Evolutionary conservation across 1,140 invertebrate species (phyloP).

Genomic region (Brachionus angularis): DNA sequence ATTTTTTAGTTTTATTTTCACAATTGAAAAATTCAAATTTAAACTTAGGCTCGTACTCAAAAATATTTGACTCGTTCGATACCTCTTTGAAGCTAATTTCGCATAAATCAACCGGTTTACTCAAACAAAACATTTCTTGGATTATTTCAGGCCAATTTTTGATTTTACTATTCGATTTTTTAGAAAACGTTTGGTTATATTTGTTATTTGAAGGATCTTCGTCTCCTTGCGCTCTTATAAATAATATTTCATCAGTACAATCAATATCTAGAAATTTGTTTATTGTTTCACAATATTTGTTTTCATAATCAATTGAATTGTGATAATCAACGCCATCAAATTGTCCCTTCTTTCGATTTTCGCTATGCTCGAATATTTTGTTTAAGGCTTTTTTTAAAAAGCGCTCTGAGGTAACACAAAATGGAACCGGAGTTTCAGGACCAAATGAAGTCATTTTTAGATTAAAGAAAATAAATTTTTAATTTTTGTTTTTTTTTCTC

Average conservation of each 20-base stretch:
- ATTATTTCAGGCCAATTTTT: constrained; percentile 33
- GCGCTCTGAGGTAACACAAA: constrained; percentile 12
- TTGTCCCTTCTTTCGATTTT: background rate
- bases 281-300: constrained; percentile 15
- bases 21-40: constrained; percentile 13
- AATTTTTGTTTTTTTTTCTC: background rate
- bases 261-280: constrained; percentile 21
- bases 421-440: constrained; percentile 14
- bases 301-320: constrained; percentile 4
- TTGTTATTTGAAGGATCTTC: background rate
- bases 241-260: constrained; percentile 15
- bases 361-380: constrained; percentile 22
- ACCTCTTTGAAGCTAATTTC: background rate
- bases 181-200: background rate
- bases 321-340: background rate
- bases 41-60: constrained; percentile 6
- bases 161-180: background rate
- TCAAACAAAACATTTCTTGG: constrained; percentile 24
- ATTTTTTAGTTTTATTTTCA: constrained; percentile 21
- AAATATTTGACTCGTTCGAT: background rate
- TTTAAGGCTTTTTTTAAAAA: background rate
- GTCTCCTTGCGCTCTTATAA: constrained; percentile 1
- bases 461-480: background rate
- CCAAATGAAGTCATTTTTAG: constrained; percentile 39
- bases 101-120: constrained; percentile 7